Evolutionary conservation across 2,797 vertebrate species (phyloP).

Genomic region (Podarcis siculus): DNA sequence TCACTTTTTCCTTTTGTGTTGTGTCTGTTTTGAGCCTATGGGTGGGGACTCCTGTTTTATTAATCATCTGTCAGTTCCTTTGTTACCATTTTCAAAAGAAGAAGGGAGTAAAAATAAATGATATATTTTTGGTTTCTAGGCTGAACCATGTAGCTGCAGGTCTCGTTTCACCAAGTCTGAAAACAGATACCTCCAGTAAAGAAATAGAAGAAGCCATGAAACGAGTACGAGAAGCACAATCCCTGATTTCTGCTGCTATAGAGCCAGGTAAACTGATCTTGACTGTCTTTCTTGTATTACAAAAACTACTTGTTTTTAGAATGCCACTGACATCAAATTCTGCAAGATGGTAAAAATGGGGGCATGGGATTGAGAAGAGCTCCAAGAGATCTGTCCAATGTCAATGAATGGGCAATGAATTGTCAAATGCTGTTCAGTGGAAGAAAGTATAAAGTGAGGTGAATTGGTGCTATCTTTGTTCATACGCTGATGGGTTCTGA

Average conservation of each 20-base stretch:
- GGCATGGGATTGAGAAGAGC: background rate
- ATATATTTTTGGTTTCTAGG: conserved; percentile 73
- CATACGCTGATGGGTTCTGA: background rate
- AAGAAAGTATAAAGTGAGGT: background rate
- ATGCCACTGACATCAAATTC: background rate
- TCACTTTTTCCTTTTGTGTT: no score
- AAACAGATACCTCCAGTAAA: conserved; percentile 93
- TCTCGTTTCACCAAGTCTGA: conserved; percentile 90
- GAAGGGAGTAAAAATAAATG: background rate
- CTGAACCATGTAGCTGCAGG: conserved; percentile 94
- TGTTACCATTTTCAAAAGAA: background rate
- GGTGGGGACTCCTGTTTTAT: background rate
- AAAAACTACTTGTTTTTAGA: background rate
- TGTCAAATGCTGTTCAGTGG: background rate
- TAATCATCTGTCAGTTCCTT: background rate
- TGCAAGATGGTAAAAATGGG: background rate
- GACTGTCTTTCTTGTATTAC: background rate
- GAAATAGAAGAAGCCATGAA: conserved; percentile 99
- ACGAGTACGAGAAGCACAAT: conserved; percentile 96
- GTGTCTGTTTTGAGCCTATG: no score
- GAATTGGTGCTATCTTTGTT: background rate
- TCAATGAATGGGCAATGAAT: background rate
- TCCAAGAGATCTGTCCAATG: background rate
- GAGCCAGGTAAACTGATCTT: conserved; percentile 86
- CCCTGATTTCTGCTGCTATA: conserved; percentile 96